Conservation (phyloP, 2,113 vertebrate genomes). For the Vimba vimba region DNA sequence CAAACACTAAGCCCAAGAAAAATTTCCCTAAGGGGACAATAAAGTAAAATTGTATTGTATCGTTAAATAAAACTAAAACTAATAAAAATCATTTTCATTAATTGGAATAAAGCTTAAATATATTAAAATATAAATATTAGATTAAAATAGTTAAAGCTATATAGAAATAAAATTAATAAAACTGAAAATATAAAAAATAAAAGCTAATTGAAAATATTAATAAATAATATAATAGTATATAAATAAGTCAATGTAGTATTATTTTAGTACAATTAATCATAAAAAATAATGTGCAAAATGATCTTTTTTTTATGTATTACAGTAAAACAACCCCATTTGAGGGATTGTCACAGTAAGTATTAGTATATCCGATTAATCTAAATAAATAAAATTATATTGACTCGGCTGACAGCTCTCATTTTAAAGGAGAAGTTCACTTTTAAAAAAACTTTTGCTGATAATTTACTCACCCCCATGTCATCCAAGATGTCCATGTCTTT, state of each 20-base stretch:
- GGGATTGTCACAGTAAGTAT: neutral
- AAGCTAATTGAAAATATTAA: neutral
- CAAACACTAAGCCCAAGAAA: no score
- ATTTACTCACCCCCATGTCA: no score
- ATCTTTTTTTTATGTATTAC: neutral
- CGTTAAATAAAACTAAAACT: neutral
- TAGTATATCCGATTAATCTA: neutral
- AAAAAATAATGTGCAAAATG: neutral
- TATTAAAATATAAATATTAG: neutral
- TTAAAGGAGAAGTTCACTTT: no score
- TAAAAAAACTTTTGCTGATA: no score
- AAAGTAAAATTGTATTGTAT: no score
- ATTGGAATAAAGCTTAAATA: neutral
- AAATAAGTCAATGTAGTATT: neutral
- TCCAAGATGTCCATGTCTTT: no score
- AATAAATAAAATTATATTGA: neutral
- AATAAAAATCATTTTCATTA: neutral
- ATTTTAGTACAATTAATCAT: neutral
- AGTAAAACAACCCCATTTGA: neutral
- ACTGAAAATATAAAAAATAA: neutral
- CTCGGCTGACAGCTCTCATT: neutral
- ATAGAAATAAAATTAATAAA: neutral
- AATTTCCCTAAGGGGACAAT: no score
- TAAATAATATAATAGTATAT: neutral
- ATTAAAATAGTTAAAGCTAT: neutral